A percentile compares a stretch with the other conserved stretches of the same genome.
phyloP scores from a whole-genome alignment of 2,888 invertebrate species.

The Diplazon laetatorius region DNA sequence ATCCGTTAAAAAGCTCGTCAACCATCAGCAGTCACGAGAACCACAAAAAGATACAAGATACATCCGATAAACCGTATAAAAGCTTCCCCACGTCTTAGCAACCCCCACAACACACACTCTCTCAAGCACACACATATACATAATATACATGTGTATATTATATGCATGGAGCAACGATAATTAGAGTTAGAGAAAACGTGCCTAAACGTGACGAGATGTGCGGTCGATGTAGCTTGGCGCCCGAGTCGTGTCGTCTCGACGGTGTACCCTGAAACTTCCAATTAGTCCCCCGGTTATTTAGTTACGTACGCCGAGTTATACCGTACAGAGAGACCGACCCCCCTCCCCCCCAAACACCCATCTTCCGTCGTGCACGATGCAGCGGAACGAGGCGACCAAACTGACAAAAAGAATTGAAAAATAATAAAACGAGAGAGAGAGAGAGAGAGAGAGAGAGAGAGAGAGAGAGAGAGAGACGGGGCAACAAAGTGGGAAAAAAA shows the following conservation, averaged over 20 bases:
- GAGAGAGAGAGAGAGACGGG: neutral
- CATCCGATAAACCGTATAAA: constrained; percentile 2
- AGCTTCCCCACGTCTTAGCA: constrained; percentile 4
- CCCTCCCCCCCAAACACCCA: too few relatives aligned
- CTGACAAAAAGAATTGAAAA: too few relatives aligned
- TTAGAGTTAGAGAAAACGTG: constrained; percentile 60
- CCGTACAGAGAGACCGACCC: too few relatives aligned
- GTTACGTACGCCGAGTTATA: constrained; percentile 69
- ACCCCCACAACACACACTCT: too few relatives aligned
- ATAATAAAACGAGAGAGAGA: constrained; percentile 12
- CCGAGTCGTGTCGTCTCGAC: constrained; percentile 39
- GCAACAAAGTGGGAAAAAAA: too few relatives aligned
- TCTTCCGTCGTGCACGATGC: too few relatives aligned
- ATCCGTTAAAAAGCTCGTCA: constrained; percentile 11
- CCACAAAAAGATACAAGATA: neutral
- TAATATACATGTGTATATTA: too few relatives aligned
- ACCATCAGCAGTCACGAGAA: constrained; percentile 9
- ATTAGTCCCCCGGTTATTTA: constrained; percentile 79
- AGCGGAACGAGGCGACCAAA: too few relatives aligned
- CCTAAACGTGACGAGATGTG: constrained; percentile 59
- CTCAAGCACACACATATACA: too few relatives aligned
- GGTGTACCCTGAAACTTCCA: constrained; percentile 71
- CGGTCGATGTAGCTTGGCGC: constrained; percentile 40
- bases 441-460: constrained; percentile 6
- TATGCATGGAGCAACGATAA: constrained; percentile 51